Conservation (phyloP, 2,113 vertebrate genomes). For the Calidris pugnax region DNA sequence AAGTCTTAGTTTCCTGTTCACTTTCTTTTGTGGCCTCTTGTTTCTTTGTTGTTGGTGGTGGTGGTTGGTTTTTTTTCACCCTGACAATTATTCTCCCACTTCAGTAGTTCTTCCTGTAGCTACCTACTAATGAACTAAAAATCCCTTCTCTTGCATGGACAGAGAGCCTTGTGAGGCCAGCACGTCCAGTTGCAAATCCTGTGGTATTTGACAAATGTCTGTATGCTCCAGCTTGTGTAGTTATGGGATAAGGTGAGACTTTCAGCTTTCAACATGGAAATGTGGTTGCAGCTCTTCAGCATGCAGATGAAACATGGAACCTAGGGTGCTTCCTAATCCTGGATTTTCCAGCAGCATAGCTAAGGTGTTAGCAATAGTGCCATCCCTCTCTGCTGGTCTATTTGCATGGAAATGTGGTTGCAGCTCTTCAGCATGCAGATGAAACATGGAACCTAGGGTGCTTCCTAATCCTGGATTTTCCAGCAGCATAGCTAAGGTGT, state of each 20-base stretch:
- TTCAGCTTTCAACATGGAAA: not conserved
- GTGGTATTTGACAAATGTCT: not conserved
- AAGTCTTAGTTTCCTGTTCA: not conserved
- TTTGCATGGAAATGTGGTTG: not conserved
- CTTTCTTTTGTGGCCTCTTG: not conserved
- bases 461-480: not conserved
- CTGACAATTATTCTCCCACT: not conserved
- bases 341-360: not conserved
- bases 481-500: rapidly evolving
- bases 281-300: not conserved
- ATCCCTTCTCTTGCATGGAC: not conserved
- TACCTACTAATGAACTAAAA: not conserved
- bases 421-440: not conserved
- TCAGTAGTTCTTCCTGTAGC: not conserved
- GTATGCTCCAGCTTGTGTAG: not conserved
- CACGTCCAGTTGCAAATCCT: not conserved
- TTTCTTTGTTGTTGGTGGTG: no score
- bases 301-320: not conserved
- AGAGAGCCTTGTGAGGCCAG: not conserved
- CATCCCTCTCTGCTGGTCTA: not conserved
- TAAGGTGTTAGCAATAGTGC: not conserved
- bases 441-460: not conserved
- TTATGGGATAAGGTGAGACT: not conserved
- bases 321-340: not conserved
- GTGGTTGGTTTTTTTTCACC: not conserved